A percentile compares a stretch with the other conserved stretches of the same genome.
phyloP scores from a whole-genome alignment of 1,140 invertebrate species.

The Drosophila arizonae region DNA sequence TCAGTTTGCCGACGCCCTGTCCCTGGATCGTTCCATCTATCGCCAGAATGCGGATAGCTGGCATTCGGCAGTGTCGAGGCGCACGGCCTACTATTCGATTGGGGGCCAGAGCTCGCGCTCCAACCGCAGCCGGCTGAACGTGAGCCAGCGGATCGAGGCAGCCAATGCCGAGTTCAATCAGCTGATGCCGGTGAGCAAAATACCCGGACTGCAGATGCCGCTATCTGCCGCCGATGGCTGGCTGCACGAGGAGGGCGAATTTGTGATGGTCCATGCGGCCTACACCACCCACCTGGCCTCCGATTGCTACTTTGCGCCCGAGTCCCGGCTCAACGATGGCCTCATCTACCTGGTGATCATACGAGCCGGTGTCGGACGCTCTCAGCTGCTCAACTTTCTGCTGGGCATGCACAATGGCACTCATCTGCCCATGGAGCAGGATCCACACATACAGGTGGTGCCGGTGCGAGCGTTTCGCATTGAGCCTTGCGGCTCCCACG shows the following conservation, averaged over 20 bases:
- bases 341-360: conserved; percentile 95
- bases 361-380: conserved; percentile 88
- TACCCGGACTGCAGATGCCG: conserved; percentile 87
- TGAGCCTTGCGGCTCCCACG: conserved; percentile 88
- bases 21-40: conserved; percentile 65
- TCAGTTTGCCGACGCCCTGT: conserved; percentile 59
- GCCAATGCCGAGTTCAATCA: conserved; percentile 84
- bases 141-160: conserved; percentile 57
- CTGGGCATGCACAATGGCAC: conserved; percentile 89
- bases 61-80: conserved; percentile 89
- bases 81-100: conserved; percentile 90
- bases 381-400: conserved; percentile 90
- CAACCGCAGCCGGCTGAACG: conserved; percentile 65
- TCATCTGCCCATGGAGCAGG: conserved; percentile 85
- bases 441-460: conserved; percentile 87
- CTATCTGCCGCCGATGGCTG: conserved; percentile 84
- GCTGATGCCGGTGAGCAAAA: conserved; percentile 88
- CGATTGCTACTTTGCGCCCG: conserved; percentile 93
- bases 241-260: conserved; percentile 92
- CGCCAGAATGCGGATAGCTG: conserved; percentile 89
- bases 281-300: conserved; percentile 94
- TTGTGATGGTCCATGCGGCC: conserved; percentile 93
- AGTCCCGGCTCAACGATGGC: conserved; percentile 92
- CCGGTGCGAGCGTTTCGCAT: conserved; percentile 94
- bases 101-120: conserved; percentile 83